Evolutionary conservation across 2,113 vertebrate species (phyloP).

Genomic region (Caretta caretta): DNA sequence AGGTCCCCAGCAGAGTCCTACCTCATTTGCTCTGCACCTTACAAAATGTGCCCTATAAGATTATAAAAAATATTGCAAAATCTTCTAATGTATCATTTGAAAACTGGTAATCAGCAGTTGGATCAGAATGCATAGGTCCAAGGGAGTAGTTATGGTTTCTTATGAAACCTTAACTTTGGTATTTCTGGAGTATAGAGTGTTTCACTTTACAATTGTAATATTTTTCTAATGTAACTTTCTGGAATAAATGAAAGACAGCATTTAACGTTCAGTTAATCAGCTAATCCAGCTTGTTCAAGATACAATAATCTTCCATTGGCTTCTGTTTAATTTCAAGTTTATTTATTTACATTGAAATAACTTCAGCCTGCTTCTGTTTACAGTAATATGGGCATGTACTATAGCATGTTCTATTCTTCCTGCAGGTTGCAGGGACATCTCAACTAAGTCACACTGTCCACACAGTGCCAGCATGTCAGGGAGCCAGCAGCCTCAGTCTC

Average conservation of each 20-base stretch:
- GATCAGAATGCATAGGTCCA: background rate
- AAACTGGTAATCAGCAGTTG: slow-evolving; percentile 48
- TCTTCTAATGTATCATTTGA: background rate
- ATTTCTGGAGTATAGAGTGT: background rate
- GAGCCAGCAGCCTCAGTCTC: background rate
- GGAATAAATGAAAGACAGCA: background rate
- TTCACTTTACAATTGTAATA: background rate
- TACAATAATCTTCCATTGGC: background rate
- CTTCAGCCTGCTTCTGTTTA: slow-evolving; percentile 6
- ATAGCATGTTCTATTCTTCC: background rate
- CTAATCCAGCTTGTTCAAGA: background rate
- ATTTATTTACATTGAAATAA: slow-evolving; percentile 39
- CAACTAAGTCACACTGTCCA: slow-evolving; percentile 5
- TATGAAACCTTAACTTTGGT: background rate
- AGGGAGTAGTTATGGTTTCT: background rate
- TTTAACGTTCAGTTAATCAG: background rate
- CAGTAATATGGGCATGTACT: background rate
- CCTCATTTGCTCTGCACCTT: background rate
- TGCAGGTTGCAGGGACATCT: background rate
- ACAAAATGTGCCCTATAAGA: background rate
- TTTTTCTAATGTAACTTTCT: background rate
- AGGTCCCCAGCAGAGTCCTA: background rate
- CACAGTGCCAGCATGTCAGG: background rate
- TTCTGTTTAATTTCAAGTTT: background rate
- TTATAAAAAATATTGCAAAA: slow-evolving; percentile 40